Base-by-base conservation (phyloP, 2,113 vertebrate species). In the Aramus guarauna region DNA sequence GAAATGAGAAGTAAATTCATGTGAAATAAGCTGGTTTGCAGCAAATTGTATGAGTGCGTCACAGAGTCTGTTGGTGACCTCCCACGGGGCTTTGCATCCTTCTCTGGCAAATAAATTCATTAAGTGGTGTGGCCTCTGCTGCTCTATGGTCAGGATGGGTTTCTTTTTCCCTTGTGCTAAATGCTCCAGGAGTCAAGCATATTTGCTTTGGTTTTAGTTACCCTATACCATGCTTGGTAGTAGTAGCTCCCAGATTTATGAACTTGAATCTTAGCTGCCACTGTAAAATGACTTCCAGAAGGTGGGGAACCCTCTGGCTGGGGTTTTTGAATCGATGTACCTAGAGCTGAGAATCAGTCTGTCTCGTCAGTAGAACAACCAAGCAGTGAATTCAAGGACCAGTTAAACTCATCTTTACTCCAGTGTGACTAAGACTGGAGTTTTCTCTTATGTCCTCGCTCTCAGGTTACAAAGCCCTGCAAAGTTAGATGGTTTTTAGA, bases 1-100 rank as follows among this genome's bases (percentile, higher is more conserved):
- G 73, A 77, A 68, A 1, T 5, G 6, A 66, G 77, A 62, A 82
- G 41, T 36, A 85, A 77, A 37, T 85, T 27, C 6, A 12, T 17
- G 8, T 39, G 63, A 47, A 87, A 66, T 43, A 37, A 66, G 48
- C 36, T 43, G 36, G 5, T n/a, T 60, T 62, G 17, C 34, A 53
- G 66, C n/a, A 32, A 66, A 62, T 15, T 3, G 3, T 20, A 1
- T 5, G 22, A 55, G 12, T 34, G 36, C 3, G 0, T 62, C 39
- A 24, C 52, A 8, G 24, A 37, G 52, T 17, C 41, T 14, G 52
- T 26, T 45, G 74, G 41, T 75, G 75, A 43, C 43, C n/a, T 48
- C 50, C 52, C 8, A 1, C 1, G 2, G 36, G 21, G 66, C 69
- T 58, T 56, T 58, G 36, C 16, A 11, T 41, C 56, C 66, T 85